Evolutionary conservation across 2,888 invertebrate species (phyloP), one percentile per base, ranked within the genome.

Genomic region (Rhogogaster chlorosoma): DNA sequence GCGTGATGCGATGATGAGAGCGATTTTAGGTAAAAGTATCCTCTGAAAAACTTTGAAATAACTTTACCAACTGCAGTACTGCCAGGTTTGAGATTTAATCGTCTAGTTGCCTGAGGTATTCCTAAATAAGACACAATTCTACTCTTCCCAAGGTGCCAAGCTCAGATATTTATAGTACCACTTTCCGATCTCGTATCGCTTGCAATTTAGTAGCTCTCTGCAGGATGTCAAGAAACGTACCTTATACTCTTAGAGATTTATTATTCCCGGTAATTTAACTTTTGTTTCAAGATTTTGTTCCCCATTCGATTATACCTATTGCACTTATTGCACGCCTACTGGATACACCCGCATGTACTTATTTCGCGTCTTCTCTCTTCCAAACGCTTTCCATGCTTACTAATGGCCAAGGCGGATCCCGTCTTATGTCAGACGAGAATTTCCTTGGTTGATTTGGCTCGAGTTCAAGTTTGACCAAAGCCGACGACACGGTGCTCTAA

Each of bases 111-210:
- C 22, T 12, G 22, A 73, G 29, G 29, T 22, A 73, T 42, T 73
- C 5, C 71, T 42, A 42, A 73, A 73, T 38, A 73, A 73, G 71
- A 73, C 38, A 73, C 71, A 42, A 73, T 73, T 73, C 38, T n/a
- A 36, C 71, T 73, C 71, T 42, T 73, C 42, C n/a, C 9, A 10
- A 73, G 71, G 71, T 73, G 71, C 71, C 71, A 73, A 10, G 71
- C 71, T 73, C 9, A 42, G 71, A 73, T 73, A 73, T 73, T 73
- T 73, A 73, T 73, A 73, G 71, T 73, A 73, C 71, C 71, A 73
- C 71, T 73, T 73, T 73, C 71, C 38, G n/a, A 73, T 73, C 71
- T 73, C 71, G 71, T 73, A 73, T 73, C 22, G 42, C 71, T 73
- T 22, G 38, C 18, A 73, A 73, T 73, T 73, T 73, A 73, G 71